Evolutionary conservation across 1,140 invertebrate genomes (phyloP).

Genomic region (Cotesia chilonis): DNA sequence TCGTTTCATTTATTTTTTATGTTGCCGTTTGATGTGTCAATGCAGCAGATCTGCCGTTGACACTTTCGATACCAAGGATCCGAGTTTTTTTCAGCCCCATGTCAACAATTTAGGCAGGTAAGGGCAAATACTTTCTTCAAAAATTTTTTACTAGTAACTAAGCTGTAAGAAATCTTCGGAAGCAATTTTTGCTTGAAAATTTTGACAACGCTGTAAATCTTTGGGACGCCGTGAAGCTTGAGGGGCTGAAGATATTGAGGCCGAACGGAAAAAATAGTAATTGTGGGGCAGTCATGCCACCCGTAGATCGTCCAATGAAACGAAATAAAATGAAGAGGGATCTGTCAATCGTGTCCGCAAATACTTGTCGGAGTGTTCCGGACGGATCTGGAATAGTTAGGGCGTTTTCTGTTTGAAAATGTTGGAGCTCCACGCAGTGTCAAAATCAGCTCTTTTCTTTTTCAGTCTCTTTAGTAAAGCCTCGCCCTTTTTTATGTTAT

Average conservation of each 20-base stretch:
- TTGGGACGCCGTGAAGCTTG: neutral
- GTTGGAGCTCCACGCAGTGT: slow-evolving; percentile 1
- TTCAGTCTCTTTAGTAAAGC: neutral
- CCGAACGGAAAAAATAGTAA: neutral
- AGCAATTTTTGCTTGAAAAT: neutral
- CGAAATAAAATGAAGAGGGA: neutral
- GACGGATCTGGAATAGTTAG: slow-evolving; percentile 13
- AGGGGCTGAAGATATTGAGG: neutral
- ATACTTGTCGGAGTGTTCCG: slow-evolving; percentile 22
- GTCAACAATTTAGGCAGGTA: no score
- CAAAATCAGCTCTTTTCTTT: slow-evolving; percentile 17
- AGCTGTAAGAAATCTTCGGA: neutral
- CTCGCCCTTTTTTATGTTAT: slow-evolving; percentile 7
- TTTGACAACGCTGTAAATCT: neutral
- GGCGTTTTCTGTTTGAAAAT: neutral
- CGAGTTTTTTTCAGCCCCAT: no score
- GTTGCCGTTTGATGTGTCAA: no score
- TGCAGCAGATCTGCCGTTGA: no score
- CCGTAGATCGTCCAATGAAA: neutral
- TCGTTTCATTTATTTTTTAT: no score
- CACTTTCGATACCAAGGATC: no score
- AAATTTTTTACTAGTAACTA: no score
- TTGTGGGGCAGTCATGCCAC: slow-evolving; percentile 14
- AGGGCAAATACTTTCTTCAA: no score
- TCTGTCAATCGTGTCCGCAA: slow-evolving; percentile 18